These are phyloP conservation scores for Hippocampus kuda DNA, from an alignment of 2,797 vertebrate genomes.

Conservation along the genomic window DNA sequence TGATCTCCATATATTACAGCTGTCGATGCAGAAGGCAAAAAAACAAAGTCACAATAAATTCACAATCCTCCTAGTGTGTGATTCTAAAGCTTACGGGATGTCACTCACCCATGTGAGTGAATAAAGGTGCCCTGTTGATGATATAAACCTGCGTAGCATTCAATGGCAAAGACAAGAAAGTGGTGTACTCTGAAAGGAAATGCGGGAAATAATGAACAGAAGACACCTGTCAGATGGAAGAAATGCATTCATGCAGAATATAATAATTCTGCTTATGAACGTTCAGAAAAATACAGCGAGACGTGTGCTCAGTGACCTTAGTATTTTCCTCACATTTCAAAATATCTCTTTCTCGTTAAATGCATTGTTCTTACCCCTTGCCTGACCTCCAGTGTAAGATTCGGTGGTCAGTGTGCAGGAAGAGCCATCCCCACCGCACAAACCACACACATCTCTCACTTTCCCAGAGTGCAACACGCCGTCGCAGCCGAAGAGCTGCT, in stretches of 20 bases:
- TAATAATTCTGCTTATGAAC: not conserved
- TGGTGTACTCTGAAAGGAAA: slow-evolving; percentile 75
- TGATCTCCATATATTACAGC: slow-evolving; percentile 69
- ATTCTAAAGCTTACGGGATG: slow-evolving; percentile 7
- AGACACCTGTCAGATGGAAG: not conserved
- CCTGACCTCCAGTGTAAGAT: slow-evolving; percentile 72
- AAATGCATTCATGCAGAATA: not conserved
- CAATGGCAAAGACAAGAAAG: slow-evolving; percentile 76
- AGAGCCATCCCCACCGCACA: slow-evolving; percentile 81
- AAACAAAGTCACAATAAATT: not conserved
- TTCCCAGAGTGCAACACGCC: slow-evolving; percentile 75
- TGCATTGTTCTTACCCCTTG: slow-evolving; percentile 65
- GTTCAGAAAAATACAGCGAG: not conserved
- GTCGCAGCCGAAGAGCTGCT: slow-evolving; percentile 85
- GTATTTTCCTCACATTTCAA: not conserved
- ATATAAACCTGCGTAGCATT: slow-evolving; percentile 72
- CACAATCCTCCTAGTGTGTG: not conserved
- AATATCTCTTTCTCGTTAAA: not conserved
- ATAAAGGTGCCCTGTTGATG: slow-evolving; percentile 78
- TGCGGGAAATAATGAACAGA: slow-evolving; percentile 17
- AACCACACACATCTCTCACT: slow-evolving; percentile 71
- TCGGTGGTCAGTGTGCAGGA: slow-evolving; percentile 69
- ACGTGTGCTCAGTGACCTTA: not conserved
- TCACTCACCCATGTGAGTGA: slow-evolving; percentile 87
- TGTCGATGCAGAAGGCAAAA: slow-evolving; percentile 37